These are phyloP conservation scores for Hydrozoanthus tunicans DNA, from an alignment of 64 coral and sea anemone genomes.

Conservation along the genomic window DNA sequence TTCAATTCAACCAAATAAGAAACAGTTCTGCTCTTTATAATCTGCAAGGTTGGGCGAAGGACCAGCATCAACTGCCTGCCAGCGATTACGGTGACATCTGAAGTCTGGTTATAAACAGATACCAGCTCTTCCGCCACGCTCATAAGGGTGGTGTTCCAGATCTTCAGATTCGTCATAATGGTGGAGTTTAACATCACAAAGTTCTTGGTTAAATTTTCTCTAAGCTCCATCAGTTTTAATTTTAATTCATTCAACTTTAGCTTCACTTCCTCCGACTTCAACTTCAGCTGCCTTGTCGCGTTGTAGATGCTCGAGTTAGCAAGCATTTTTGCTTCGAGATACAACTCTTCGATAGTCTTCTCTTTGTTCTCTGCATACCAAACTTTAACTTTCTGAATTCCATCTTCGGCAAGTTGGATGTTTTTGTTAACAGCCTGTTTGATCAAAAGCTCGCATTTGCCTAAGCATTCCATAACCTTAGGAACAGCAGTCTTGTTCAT, in stretches of 20 bases:
- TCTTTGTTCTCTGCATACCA: conserved; percentile 92
- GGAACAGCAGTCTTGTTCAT: conserved; percentile 67
- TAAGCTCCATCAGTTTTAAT: conserved; percentile 44
- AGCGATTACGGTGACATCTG: conserved; percentile 63
- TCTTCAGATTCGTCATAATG: conserved; percentile 43
- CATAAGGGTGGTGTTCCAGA: conserved; percentile 75
- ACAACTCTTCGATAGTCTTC: conserved; percentile 84
- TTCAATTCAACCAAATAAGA: conserved; percentile 44
- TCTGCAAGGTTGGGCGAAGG: conserved; percentile 64
- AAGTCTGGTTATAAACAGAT: conserved; percentile 70
- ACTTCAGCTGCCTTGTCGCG: conserved; percentile 12
- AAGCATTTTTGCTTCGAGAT: conserved; percentile 63
- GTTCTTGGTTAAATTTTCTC: conserved; percentile 24
- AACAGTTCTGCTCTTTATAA: conserved; percentile 56
- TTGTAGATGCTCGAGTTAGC: conserved; percentile 43
- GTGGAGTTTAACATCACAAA: conserved; percentile 76
- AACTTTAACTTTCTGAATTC: conserved; percentile 51
- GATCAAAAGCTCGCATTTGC: conserved; percentile 59
- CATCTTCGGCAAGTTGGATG: conserved; percentile 30
- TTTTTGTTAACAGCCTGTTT: conserved; percentile 45
- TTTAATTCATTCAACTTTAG: conserved; percentile 22
- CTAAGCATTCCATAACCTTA: conserved; percentile 47
- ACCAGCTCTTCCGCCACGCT: conserved; percentile 63
- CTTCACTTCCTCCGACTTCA: conserved; percentile 41
- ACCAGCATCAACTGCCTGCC: conserved; percentile 64